phyloP scores from a whole-genome alignment of 2,888 invertebrate species.

The Cataglyphis livida region DNA sequence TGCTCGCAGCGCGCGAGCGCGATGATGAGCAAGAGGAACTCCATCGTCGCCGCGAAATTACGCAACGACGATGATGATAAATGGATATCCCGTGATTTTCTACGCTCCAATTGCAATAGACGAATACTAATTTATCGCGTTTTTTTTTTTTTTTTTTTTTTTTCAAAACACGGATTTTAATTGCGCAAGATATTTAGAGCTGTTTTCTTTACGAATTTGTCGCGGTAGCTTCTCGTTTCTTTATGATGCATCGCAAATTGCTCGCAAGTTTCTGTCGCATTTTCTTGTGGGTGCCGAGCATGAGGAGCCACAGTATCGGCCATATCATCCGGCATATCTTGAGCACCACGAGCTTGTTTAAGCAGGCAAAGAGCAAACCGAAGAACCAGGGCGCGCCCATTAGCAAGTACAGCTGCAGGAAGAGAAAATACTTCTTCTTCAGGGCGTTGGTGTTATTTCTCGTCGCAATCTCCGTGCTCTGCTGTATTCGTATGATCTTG shows the following conservation, averaged over 20 bases:
- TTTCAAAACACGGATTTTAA: not conserved
- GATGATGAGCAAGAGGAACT: slow-evolving; percentile 1
- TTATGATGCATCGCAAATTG: slow-evolving; percentile 17
- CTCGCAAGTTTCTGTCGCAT: slow-evolving; percentile 10
- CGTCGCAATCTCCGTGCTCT: slow-evolving; percentile 73
- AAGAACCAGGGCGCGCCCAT: slow-evolving; percentile 81
- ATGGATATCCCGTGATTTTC: not conserved
- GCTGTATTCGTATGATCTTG: slow-evolving; percentile 74
- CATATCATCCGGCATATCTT: slow-evolving; percentile 77
- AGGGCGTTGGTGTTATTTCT: slow-evolving; percentile 69
- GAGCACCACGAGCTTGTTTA: slow-evolving; percentile 72
- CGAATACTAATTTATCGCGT: not conserved
- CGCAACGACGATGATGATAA: slow-evolving; percentile 1
- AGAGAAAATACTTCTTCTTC: slow-evolving; percentile 76
- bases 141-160: not conserved
- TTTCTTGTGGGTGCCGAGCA: slow-evolving; percentile 63
- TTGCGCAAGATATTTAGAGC: too few species aligned
- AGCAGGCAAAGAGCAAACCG: slow-evolving; percentile 48
- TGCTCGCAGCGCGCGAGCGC: not conserved
- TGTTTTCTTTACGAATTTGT: not conserved
- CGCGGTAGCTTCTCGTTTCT: not conserved
- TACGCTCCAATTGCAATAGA: not conserved
- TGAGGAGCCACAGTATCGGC: slow-evolving; percentile 76
- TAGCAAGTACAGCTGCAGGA: slow-evolving; percentile 76
- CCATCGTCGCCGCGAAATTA: not conserved